Base-by-base conservation (phyloP, 2,888 invertebrate species). In the Blomia tropicalis region DNA sequence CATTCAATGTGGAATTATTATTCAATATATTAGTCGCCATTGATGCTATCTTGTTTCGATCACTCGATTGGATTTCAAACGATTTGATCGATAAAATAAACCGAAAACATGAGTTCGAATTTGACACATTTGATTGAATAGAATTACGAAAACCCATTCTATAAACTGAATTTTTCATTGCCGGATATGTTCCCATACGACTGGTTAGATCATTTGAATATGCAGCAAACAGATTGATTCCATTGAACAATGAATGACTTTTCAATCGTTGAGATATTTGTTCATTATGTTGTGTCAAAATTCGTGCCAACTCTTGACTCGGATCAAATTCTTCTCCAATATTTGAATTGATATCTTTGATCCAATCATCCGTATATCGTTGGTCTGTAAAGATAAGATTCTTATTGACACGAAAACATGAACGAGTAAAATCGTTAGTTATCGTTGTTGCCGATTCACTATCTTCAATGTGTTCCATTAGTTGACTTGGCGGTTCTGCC, bases 291-390 rank as follows among this genome's bases (percentile, higher is more conserved):
- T 1, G 7, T 19, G 14, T 11, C 22, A 32, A 17, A 3, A 62
- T 32, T 22, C 41, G 1, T 4, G 2, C 2, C 54, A 62, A 29
- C 11, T 54, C 22, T 1, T 31, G 3, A 14, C 1, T 32, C n/a
- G 56, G 54, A 27, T 62, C 62, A 19, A 62, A 58, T 17, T 41
- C 54, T 4, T 2, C 27, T 4, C 23, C 43, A 43, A 58, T 58
- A 29, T 58, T 58, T n/a, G 36, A 53, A 30, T 62, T 62, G 3
- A 62, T 62, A 43, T 63, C 56, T 17, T 51, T 53, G 22, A 60
- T 43, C 65, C 65, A 65, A 11, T 59, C 32, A 32, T 63, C 47
- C 3, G 60, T 32, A 29, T 22, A 54, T 25, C 62, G 59, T 22
- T 23, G n/a, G 4, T 53, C 63, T 25, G 56, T 56, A 36, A 17